A percentile compares a stretch with the other conserved stretches of the same genome.
Conservation (phyloP, 2,797 vertebrate species). For the Strix occidentalis region DNA sequence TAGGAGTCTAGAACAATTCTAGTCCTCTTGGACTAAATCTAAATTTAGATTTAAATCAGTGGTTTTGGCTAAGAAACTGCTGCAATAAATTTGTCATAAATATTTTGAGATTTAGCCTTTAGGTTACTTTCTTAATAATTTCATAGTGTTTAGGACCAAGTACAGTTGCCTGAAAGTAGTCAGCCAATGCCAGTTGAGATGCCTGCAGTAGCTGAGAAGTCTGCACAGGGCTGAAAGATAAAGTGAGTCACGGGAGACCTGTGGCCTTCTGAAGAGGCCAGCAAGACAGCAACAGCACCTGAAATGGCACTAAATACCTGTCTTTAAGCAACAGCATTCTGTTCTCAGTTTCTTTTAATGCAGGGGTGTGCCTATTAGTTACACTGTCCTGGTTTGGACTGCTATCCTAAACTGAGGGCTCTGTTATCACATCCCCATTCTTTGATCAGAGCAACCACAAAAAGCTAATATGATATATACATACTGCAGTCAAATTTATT, state of each 20-base stretch:
- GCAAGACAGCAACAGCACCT: background rate
- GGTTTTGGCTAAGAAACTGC: background rate
- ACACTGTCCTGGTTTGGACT: background rate
- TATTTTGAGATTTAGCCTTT: background rate
- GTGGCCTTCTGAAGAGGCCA: background rate
- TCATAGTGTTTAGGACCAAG: background rate
- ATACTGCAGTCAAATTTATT: background rate
- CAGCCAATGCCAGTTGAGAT: background rate
- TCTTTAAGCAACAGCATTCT: background rate
- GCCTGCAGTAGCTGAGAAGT: background rate
- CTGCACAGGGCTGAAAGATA: background rate
- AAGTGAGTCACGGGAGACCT: background rate
- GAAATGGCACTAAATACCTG: background rate
- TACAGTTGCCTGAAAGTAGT: background rate
- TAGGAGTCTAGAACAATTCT: background rate
- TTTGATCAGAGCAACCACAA: background rate
- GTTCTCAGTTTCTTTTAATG: background rate
- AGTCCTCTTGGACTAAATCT: background rate
- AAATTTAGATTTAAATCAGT: background rate
- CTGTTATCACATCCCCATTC: background rate
- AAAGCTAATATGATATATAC: background rate
- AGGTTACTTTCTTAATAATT: background rate
- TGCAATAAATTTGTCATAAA: background rate
- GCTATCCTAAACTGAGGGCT: background rate
- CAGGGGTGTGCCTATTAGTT: background rate